A percentile compares a stretch with the other conserved stretches of the same genome.
phyloP scores from a whole-genome alignment of 2,888 invertebrate genomes.

The Thymelicus lineola region DNA sequence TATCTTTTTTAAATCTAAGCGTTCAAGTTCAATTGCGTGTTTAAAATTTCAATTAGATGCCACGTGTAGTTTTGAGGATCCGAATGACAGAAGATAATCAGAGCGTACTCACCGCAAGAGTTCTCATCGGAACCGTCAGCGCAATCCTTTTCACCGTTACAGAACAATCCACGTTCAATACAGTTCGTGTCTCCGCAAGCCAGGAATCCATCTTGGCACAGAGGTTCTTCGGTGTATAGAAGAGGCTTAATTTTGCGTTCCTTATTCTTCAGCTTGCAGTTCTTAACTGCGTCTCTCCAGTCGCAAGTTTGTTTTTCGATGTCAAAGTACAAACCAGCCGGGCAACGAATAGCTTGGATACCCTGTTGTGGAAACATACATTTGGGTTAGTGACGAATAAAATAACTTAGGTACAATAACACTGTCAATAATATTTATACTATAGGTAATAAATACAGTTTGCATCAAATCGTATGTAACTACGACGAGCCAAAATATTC shows the following conservation, averaged over 20 bases:
- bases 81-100: background rate
- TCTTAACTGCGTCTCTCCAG: conserved; percentile 97
- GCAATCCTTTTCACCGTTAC: conserved; percentile 96
- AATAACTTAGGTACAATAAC: background rate
- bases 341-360: conserved; percentile 96
- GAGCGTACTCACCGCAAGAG: conserved; percentile 91
- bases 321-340: conserved; percentile 96
- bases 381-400: background rate
- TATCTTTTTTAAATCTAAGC: conserved; percentile 49
- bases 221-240: conserved; percentile 94
- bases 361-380: conserved; percentile 82
- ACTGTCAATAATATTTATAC: background rate
- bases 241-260: conserved; percentile 95
- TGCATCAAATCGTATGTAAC: background rate
- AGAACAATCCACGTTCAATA: conserved; percentile 95
- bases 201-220: conserved; percentile 94
- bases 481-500: background rate
- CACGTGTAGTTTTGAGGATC: conserved; percentile 8
- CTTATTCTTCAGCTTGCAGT: conserved; percentile 95
- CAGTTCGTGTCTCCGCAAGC: conserved; percentile 95
- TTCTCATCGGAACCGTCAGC: conserved; percentile 95
- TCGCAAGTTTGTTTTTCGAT: conserved; percentile 98
- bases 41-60: conserved; percentile 47
- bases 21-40: conserved; percentile 61
- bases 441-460: background rate